Percentiles rank a stretch among this genome's conserved stretches.
Evolutionary conservation across 2,888 invertebrate species (phyloP).

Genomic region (Tachina grossa): DNA sequence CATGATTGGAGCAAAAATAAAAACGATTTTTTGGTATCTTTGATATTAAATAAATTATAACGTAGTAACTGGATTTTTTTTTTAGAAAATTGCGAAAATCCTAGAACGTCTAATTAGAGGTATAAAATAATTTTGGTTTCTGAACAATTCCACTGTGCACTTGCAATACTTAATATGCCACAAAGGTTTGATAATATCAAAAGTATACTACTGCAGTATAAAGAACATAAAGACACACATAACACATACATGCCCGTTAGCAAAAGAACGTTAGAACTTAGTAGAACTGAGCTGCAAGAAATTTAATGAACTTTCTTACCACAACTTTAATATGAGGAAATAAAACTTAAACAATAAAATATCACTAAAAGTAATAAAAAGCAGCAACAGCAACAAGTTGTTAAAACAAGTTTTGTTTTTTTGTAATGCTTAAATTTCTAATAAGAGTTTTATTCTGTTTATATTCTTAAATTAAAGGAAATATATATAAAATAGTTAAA

Average conservation of each 20-base stretch:
- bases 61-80: too few species aligned
- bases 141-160: not conserved
- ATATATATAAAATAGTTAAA: not conserved
- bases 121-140: not conserved
- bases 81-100: too few species aligned
- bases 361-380: not conserved
- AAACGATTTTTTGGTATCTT: too few species aligned
- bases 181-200: not conserved
- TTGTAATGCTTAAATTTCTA: not conserved
- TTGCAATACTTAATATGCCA: not conserved
- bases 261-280: conserved; percentile 16
- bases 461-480: too few species aligned
- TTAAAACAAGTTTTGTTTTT: not conserved
- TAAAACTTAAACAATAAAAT: conserved; percentile 19
- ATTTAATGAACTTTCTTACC: conserved; percentile 18
- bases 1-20: too few species aligned
- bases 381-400: conserved; percentile 38
- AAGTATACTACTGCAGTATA: not conserved
- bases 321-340: conserved; percentile 2
- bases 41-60: too few species aligned
- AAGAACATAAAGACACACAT: not conserved
- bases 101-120: too few species aligned
- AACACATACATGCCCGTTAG: not conserved
- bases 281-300: conserved; percentile 22
- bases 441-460: not conserved